phyloP scores from a whole-genome alignment of 2,797 vertebrate species.

The Merluccius polli region DNA sequence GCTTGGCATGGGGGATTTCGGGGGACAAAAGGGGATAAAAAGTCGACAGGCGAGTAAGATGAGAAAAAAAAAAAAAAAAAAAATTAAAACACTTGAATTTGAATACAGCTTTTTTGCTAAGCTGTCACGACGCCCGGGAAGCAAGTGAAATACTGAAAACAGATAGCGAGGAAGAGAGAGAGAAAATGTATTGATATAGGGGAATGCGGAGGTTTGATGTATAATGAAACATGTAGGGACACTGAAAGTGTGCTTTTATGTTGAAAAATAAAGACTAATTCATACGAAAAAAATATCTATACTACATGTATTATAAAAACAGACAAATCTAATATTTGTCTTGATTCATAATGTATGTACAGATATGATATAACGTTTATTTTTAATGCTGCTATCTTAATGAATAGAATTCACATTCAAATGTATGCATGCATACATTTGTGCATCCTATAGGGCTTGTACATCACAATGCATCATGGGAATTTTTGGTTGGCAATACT shows the following conservation, averaged over 20 bases:
- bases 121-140: no score
- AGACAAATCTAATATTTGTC: neutral
- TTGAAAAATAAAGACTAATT: no score
- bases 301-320: neutral
- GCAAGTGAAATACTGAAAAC: no score
- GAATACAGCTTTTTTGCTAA: neutral
- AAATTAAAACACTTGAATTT: constrained; percentile 11
- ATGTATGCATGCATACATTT: no score
- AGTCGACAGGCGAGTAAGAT: constrained; percentile 28
- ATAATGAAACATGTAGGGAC: no score
- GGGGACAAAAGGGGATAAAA: constrained; percentile 16
- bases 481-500: no score
- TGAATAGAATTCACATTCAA: neutral
- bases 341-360: neutral
- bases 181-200: no score
- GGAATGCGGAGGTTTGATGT: no score
- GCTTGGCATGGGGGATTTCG: constrained; percentile 52
- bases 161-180: no score
- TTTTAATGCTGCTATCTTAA: neutral
- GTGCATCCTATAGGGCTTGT: no score
- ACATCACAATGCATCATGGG: no score
- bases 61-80: neutral
- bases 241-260: no score
- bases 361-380: neutral
- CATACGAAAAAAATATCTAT: neutral